phyloP scores from a whole-genome alignment of 1,140 invertebrate genomes.

The Triops longicaudatus region DNA sequence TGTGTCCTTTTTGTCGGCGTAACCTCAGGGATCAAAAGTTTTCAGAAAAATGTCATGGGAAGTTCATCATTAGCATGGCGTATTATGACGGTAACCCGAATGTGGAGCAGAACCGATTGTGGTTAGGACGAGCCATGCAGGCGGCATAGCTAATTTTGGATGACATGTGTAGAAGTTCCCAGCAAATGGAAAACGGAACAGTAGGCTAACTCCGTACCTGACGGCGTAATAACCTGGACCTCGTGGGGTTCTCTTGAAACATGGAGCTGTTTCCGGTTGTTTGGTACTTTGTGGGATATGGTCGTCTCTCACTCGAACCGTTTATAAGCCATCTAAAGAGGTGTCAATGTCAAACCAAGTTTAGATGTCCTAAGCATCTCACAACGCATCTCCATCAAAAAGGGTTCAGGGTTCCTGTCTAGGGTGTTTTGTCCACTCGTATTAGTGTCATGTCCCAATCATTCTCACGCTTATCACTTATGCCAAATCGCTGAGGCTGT shows the following conservation, averaged over 20 bases:
- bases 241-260: conserved; percentile 10
- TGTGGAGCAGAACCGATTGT: conserved; percentile 7
- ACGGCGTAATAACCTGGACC: background rate
- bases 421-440: background rate
- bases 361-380: background rate
- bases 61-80: background rate
- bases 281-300: background rate
- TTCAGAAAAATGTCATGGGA: background rate
- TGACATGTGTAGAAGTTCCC: background rate
- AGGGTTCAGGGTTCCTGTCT: background rate
- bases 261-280: background rate
- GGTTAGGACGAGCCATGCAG: background rate
- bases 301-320: background rate
- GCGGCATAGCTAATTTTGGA: conserved; percentile 6
- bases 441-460: conserved; percentile 9
- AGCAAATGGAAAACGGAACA: background rate
- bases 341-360: background rate
- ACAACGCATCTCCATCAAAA: background rate
- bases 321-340: background rate
- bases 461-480: conserved; percentile 8
- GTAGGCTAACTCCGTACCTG: background rate
- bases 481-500: conserved; percentile 6
- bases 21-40: background rate
- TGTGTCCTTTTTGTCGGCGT: background rate
- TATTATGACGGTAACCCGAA: background rate